phyloP scores from a whole-genome alignment of 2,888 invertebrate species.

The Ptilodon capucinus region DNA sequence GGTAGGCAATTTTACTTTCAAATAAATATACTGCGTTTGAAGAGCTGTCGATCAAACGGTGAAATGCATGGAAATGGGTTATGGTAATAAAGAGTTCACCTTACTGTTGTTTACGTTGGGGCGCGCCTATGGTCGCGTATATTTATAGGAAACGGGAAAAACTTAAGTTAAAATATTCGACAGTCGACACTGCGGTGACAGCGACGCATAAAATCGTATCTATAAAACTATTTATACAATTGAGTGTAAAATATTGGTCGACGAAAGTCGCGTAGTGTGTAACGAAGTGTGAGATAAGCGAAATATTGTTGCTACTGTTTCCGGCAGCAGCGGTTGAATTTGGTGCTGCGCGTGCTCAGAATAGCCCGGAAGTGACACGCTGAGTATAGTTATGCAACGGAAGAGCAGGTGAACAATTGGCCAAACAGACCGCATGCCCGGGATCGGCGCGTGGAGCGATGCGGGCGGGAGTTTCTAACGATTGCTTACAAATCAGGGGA shows the following conservation, averaged over 20 bases:
- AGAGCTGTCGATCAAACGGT: not conserved
- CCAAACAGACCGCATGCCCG: slow-evolving; percentile 11
- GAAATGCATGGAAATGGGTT: not conserved
- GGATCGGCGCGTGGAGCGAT: slow-evolving; percentile 1
- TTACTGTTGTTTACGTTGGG: not conserved
- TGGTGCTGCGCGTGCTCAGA: slow-evolving; percentile 9
- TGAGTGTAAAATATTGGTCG: not conserved
- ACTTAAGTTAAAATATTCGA: not conserved
- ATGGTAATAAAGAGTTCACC: not conserved
- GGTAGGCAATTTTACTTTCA: not conserved
- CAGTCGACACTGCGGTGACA: not conserved
- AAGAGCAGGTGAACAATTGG: slow-evolving; percentile 9
- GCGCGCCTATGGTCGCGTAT: not conserved
- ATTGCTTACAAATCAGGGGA: not conserved
- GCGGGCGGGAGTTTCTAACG: not conserved
- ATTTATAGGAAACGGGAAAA: not conserved
- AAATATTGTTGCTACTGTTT: slow-evolving; percentile 4
- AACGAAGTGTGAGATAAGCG: not conserved
- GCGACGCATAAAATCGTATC: not conserved
- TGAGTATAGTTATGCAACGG: slow-evolving; percentile 17
- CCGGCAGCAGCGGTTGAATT: slow-evolving; percentile 1
- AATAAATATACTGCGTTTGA: not conserved
- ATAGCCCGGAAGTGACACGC: slow-evolving; percentile 21
- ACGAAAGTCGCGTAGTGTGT: not conserved
- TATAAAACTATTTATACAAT: not conserved